A percentile compares a stretch with the other conserved stretches of the same genome.
Conservation (phyloP, 2,797 vertebrate species). For the Gymnopithys bicolor region DNA sequence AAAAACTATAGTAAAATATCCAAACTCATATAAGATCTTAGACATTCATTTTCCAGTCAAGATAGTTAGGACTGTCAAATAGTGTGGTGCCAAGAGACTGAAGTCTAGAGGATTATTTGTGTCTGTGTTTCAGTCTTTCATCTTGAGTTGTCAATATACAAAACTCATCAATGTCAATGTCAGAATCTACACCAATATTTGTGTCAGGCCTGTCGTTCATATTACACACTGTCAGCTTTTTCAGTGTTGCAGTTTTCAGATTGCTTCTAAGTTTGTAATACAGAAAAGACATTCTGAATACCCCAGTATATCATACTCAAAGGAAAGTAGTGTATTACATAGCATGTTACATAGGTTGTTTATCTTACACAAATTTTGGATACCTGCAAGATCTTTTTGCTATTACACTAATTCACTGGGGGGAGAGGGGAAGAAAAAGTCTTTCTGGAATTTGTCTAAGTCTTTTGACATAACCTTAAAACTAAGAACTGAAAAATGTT, state of each 20-base stretch:
- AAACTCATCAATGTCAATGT: conserved; percentile 5
- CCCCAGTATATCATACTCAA: neutral
- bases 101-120: neutral
- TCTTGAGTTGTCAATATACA: conserved; percentile 28
- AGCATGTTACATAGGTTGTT: neutral
- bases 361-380: neutral
- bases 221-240: neutral
- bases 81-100: neutral
- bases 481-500: neutral
- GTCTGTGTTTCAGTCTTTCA: neutral
- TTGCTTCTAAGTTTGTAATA: neutral
- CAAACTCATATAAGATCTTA: neutral
- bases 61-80: conserved; percentile 57
- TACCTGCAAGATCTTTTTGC: neutral
- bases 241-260: neutral
- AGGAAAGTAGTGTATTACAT: neutral
- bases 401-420: neutral
- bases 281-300: neutral
- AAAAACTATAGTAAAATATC: conserved; percentile 29
- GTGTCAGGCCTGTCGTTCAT: neutral
- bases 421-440: neutral
- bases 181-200: conserved; percentile 7
- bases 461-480: neutral
- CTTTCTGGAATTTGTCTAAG: neutral
- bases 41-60: conserved; percentile 50